Evolutionary conservation across 1,140 invertebrate species (phyloP), one percentile per base, ranked within the genome.

Genomic region (Proales similis): DNA sequence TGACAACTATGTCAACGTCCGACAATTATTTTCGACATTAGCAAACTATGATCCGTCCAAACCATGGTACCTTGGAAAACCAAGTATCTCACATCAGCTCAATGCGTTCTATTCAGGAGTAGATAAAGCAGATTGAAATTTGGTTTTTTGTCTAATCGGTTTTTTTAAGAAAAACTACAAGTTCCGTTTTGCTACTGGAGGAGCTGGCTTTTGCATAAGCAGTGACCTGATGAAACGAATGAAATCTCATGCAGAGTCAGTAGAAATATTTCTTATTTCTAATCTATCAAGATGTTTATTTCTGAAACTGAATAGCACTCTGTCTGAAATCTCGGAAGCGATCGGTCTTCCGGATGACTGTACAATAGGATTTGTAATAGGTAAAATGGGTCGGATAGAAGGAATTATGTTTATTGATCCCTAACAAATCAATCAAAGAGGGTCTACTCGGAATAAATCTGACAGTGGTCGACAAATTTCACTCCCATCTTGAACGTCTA

Each of bases 101-200:
- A 27, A 17, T n/a, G 33, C 20, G 4, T 24, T 42, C 19, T 57
- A 43, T 24, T 42, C 39, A 27, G 19, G 17, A 30, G 51, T 57
- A 26, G 20, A 9, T 2, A 42, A 24, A 24, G 45, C 14, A 36
- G 9, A 9, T 9, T 36, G 14, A 36, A 36, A 36, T 36, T 36
- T 36, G 6, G 14, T 27, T 27, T 38, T 20, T 26, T 9, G n/a
- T 7, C 9, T 24, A 36, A 6, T 36, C 20, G 3, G 39, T 14
- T 53, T 53, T 42, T 19, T 26, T 42, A 11, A 57, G 51, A 57
- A 42, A 42, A 12, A 22, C 30, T 14, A 42, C 32, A 19, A 2
- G 29, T 57, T 57, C 26, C 45, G 22, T 17, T 57, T 57, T 42
- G 51, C 51, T 11, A 57, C 51, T n/a, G 51, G 51, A 39, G 51